Conservation (phyloP, 2,797 vertebrate species). For the Sebastes jordani region DNA sequence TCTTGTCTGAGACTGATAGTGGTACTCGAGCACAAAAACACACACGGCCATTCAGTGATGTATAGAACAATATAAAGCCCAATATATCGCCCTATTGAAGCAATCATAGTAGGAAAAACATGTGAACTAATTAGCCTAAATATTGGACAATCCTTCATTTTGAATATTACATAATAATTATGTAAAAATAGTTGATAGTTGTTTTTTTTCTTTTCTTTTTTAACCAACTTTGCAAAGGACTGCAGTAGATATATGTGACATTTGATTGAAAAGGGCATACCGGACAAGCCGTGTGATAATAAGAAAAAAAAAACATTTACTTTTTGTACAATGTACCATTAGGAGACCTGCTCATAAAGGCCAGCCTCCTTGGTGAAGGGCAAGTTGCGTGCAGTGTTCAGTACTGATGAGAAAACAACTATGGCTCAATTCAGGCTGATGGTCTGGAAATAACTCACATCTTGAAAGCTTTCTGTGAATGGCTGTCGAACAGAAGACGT, state of each 20-base stretch:
- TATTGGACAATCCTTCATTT: not conserved
- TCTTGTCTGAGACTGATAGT: conserved; percentile 21
- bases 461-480: conserved; percentile 56
- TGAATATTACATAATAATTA: not conserved
- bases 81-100: not conserved
- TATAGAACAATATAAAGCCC: not conserved
- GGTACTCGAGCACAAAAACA: not conserved
- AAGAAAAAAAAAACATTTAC: not conserved
- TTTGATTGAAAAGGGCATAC: not conserved
- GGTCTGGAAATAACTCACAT: conserved; percentile 44
- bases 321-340: not conserved
- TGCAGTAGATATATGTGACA: not conserved
- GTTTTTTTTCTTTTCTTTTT: not conserved
- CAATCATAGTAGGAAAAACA: not conserved
- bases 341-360: conserved; percentile 15
- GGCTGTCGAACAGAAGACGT: conserved; percentile 49
- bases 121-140: not conserved
- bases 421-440: conserved; percentile 50
- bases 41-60: not conserved
- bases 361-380: conserved; percentile 39
- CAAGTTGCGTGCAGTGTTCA: conserved; percentile 34
- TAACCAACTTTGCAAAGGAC: not conserved
- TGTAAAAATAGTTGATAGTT: not conserved
- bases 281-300: not conserved
- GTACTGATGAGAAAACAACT: conserved; percentile 62